A percentile compares a stretch with the other conserved stretches of the same genome.
These are phyloP conservation scores for Eupithecia centaureata DNA, from an alignment of 2,888 invertebrate species.

Conservation along the genomic window DNA sequence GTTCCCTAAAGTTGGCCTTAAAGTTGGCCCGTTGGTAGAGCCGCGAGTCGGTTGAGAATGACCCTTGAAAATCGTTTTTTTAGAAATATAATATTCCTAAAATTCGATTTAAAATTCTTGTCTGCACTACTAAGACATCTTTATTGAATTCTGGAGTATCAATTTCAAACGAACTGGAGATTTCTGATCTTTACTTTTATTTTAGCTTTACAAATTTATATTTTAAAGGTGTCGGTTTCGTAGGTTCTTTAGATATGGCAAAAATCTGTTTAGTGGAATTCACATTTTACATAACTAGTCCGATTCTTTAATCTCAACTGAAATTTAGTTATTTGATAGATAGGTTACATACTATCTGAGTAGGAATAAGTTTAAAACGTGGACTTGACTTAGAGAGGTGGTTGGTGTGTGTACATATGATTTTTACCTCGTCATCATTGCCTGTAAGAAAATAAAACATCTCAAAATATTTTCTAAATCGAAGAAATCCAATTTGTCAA, in stretches of 20 bases:
- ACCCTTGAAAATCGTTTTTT: slow-evolving; percentile 4
- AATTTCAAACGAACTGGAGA: background rate
- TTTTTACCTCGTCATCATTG: background rate
- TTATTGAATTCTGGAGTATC: slow-evolving; percentile 4
- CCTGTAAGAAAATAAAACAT: background rate
- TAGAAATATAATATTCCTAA: slow-evolving; percentile 5
- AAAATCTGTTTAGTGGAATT: too few relatives aligned
- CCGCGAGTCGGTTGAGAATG: background rate
- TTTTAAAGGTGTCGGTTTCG: background rate
- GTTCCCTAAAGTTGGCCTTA: background rate
- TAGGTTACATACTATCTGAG: too few relatives aligned
- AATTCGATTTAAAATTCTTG: slow-evolving; percentile 2
- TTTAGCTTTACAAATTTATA: background rate
- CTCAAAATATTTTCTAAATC: background rate
- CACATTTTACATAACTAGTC: too few relatives aligned
- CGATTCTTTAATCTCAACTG: too few relatives aligned
- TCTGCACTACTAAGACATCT: background rate
- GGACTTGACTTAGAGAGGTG: too few relatives aligned
- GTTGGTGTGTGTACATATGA: too few relatives aligned
- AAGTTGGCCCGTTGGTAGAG: background rate
- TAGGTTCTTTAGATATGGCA: too few relatives aligned
- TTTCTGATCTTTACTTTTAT: background rate
- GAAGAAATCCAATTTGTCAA: slow-evolving; percentile 7
- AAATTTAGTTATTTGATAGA: too few relatives aligned
- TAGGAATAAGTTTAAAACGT: too few relatives aligned